Conservation (phyloP, 2,113 vertebrate genomes). For the Irena cyanogastra region DNA sequence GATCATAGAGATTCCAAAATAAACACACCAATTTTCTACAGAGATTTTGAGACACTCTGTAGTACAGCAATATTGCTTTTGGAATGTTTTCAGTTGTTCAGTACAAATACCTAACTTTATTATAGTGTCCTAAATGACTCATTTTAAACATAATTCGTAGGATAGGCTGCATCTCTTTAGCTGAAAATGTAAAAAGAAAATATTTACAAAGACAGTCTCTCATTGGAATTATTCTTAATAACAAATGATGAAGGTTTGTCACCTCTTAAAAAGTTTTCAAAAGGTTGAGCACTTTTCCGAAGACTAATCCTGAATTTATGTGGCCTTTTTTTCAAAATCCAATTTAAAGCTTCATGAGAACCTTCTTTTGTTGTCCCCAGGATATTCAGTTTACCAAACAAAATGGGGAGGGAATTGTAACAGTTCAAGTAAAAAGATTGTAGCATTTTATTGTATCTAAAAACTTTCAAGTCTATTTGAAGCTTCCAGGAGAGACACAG, state of each 20-base stretch:
- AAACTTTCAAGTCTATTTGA: neutral
- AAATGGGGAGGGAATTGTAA: neutral
- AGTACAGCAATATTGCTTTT: neutral
- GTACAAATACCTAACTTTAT: neutral
- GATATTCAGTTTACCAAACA: neutral
- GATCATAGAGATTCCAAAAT: constrained; percentile 25
- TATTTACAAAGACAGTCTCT: neutral
- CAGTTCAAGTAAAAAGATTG: neutral
- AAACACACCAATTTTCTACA: constrained; percentile 16
- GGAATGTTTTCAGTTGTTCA: neutral
- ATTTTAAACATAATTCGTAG: neutral
- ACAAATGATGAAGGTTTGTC: neutral
- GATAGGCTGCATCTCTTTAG: neutral
- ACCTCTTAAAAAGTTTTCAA: neutral
- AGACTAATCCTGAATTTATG: neutral
- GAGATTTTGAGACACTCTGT: neutral
- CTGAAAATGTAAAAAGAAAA: neutral
- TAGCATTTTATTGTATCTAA: neutral
- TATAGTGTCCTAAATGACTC: neutral
- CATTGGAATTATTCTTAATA: neutral
- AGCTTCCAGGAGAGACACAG: neutral
- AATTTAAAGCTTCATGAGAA: neutral
- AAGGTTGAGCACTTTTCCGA: neutral
- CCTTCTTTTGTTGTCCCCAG: neutral
- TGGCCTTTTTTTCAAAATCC: neutral